A percentile compares a stretch with the other conserved stretches of the same genome.
Evolutionary conservation across 2,113 vertebrate genomes (phyloP).

Genomic region (Baryphthengus martii): DNA sequence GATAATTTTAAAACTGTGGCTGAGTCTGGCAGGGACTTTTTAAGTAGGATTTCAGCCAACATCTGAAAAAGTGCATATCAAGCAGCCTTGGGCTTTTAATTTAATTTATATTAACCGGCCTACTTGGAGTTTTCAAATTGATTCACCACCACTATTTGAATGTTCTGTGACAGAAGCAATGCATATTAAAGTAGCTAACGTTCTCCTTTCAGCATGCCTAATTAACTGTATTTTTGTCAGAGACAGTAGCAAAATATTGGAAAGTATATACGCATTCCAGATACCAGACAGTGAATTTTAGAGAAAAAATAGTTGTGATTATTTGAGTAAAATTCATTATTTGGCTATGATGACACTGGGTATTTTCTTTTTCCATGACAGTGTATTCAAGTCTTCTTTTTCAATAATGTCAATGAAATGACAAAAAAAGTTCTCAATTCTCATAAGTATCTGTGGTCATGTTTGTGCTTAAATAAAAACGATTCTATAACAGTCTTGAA

Average conservation of each 20-base stretch:
- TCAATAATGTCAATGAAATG: background rate
- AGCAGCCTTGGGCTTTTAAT: constrained; percentile 50
- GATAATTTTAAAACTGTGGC: background rate
- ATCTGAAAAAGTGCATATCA: constrained; percentile 24
- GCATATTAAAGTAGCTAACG: constrained; percentile 52
- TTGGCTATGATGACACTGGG: background rate
- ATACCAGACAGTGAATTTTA: background rate
- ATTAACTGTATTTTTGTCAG: constrained; percentile 30
- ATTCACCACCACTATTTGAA: constrained; percentile 48
- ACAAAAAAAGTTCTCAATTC: background rate
- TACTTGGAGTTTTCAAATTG: constrained; percentile 51
- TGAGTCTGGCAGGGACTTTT: background rate
- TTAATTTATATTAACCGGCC: constrained; percentile 57
- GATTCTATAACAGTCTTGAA: background rate
- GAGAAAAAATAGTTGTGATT: background rate
- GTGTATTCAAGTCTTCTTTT: background rate
- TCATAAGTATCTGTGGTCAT: background rate
- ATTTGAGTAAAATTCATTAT: background rate
- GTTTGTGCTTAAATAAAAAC: background rate
- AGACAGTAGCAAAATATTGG: background rate
- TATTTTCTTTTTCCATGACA: background rate
- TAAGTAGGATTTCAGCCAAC: background rate
- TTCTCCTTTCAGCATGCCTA: constrained; percentile 35
- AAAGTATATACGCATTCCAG: background rate
- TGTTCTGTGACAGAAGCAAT: constrained; percentile 53